Conservation (phyloP, 1,140 invertebrate species). For the Drosophila erecta region DNA sequence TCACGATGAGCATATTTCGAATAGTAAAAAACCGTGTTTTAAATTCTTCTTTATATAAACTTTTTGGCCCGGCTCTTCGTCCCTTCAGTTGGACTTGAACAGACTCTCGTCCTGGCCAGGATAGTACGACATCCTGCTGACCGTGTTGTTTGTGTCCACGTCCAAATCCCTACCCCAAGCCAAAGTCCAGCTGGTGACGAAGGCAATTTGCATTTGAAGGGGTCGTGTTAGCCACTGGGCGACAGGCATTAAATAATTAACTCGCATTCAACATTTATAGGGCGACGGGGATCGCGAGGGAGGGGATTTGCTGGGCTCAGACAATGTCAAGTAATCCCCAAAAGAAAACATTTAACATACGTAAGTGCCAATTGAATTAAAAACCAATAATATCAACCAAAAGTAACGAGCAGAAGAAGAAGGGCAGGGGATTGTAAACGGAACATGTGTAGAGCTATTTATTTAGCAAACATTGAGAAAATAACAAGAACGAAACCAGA, state of each 20-base stretch:
- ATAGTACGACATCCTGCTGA: neutral
- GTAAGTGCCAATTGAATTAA: slow-evolving; percentile 75
- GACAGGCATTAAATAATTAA: slow-evolving; percentile 81
- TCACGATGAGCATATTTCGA: neutral
- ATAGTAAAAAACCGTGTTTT: neutral
- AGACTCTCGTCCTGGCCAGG: neutral
- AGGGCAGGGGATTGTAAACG: slow-evolving; percentile 1
- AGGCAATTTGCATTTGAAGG: slow-evolving; percentile 76
- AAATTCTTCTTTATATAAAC: neutral
- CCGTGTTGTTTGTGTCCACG: slow-evolving; percentile 38
- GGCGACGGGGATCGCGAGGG: slow-evolving; percentile 3
- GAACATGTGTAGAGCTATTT: slow-evolving; percentile 70
- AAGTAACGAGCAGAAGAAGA: slow-evolving; percentile 31
- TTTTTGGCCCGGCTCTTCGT: no score
- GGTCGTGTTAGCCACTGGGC: slow-evolving; percentile 76
- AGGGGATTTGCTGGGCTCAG: slow-evolving; percentile 6
- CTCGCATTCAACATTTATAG: slow-evolving; percentile 56
- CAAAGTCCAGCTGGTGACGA: slow-evolving; percentile 43
- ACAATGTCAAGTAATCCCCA: slow-evolving; percentile 57
- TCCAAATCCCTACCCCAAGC: neutral
- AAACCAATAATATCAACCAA: slow-evolving; percentile 72
- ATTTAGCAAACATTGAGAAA: slow-evolving; percentile 64
- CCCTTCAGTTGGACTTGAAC: neutral
- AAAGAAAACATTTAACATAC: slow-evolving; percentile 70
- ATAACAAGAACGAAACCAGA: slow-evolving; percentile 23